phyloP scores from a whole-genome alignment of 2,113 vertebrate genomes.

The Anguilla japonica region DNA sequence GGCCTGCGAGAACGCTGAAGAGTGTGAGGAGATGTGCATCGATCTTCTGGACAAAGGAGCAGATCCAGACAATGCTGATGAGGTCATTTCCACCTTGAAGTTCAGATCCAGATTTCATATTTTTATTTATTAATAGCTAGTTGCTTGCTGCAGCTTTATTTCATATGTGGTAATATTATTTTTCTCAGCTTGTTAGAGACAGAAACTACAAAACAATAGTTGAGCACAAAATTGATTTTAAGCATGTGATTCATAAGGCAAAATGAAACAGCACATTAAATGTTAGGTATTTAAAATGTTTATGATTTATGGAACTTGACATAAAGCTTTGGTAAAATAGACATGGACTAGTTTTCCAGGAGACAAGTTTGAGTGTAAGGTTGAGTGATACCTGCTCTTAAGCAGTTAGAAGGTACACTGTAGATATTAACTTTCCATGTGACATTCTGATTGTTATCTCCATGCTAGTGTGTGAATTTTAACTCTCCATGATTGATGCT shows the following conservation, averaged over 20 bases:
- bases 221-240: too few species aligned
- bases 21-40: conserved; percentile 75
- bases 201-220: too few species aligned
- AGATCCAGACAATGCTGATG: conserved; percentile 75
- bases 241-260: too few species aligned
- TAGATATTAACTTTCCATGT: too few species aligned
- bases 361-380: neutral
- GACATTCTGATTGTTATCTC: too few species aligned
- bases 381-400: neutral
- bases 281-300: too few species aligned
- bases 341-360: neutral
- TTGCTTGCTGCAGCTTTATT: neutral
- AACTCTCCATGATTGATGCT: neutral
- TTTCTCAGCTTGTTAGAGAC: neutral
- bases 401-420: neutral
- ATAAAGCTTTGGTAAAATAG: neutral
- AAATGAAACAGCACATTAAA: too few species aligned
- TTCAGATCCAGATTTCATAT: neutral
- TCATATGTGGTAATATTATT: neutral
- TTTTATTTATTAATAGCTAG: neutral
- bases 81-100: conserved; percentile 53
- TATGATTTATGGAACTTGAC: neutral
- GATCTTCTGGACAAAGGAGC: conserved; percentile 80
- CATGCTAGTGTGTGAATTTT: too few species aligned
- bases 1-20: conserved; percentile 79